These are phyloP conservation scores for Dromius quadrimaculatus DNA, from an alignment of 2,888 invertebrate genomes.

Conservation along the genomic window DNA sequence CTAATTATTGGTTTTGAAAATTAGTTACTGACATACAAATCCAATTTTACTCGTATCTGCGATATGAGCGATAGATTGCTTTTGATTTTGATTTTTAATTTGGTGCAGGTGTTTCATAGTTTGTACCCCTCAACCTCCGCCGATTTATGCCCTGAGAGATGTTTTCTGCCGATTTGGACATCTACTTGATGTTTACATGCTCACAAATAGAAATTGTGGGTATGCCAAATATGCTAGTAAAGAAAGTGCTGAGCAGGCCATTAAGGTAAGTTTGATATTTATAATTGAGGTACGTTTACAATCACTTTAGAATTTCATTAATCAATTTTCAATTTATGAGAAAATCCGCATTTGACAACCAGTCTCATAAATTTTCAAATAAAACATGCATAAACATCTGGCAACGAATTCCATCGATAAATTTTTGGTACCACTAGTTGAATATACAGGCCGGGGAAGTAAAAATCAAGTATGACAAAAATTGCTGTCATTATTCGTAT, in stretches of 20 bases:
- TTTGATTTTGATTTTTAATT: conserved; percentile 15
- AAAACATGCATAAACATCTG: too few species aligned
- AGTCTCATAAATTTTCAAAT: too few species aligned
- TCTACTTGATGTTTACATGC: conserved; percentile 89
- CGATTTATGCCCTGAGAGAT: conserved; percentile 83
- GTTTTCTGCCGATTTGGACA: conserved; percentile 92
- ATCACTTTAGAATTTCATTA: too few species aligned
- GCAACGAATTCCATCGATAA: too few species aligned
- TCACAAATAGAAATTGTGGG: conserved; percentile 91
- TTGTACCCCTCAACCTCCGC: conserved; percentile 76
- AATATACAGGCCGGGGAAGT: too few species aligned
- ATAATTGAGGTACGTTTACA: too few species aligned
- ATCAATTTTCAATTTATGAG: too few species aligned
- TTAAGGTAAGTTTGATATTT: conserved; percentile 71
- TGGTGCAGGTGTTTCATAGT: conserved; percentile 73
- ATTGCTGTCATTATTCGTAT: too few species aligned
- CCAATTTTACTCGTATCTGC: neutral
- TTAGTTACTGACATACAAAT: neutral
- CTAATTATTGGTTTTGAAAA: conserved; percentile 22
- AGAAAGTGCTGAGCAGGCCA: conserved; percentile 82
- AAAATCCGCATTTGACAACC: too few species aligned
- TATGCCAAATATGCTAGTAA: conserved; percentile 87
- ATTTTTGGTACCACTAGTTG: too few species aligned
- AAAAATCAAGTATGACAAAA: too few species aligned
- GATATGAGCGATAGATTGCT: neutral